Evolutionary conservation across 2,797 vertebrate species (phyloP), one percentile per base, ranked within the genome.

Genomic region (Smutsia temminckii): DNA sequence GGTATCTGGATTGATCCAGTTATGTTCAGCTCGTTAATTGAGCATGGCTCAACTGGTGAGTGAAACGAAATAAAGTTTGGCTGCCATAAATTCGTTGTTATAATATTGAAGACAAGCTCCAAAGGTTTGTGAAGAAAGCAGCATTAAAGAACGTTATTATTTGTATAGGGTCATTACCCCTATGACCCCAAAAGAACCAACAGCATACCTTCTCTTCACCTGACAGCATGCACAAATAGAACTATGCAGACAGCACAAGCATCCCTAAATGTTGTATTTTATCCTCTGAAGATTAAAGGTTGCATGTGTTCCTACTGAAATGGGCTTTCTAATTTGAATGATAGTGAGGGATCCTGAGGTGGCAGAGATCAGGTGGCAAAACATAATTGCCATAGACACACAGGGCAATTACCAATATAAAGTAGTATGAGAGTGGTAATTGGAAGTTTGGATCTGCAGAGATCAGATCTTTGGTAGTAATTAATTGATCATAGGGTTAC

Each of bases 361-460:
- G 32, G 49, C 14, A 84, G 72, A 91, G 42, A 53, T 8, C 51
- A 89, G 64, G 25, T 4, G 81, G 34, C 53, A 95, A 34, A 71
- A 93, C 8, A 16, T 59, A 93, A 89, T 20, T 25, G 59, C 80
- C 37, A 78, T 32, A 55, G 85, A 74, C 37, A 95, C 9, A 17
- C 81, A 63, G 25, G 61, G 21, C 51, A 92, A 85, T 78, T 72
- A 85, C 66, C 57, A 93, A 77, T 49, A 66, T n/a, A 68, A 85
- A 84, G 21, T 23, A 77, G 23, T 78, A 23, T 75, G 27, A 80
- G 40, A 90, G 49, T 68, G 21, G 53, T 69, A 83, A 84, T 16
- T 94, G n/a, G 94, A 94, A 87, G 46, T 9, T 86, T 55, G 79
- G 51, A 72, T 29, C 64, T 92, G 87, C 32, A 84, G 71, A 83